Evolutionary conservation across 2,113 vertebrate species (phyloP).

Genomic region (Scolopax mira): DNA sequence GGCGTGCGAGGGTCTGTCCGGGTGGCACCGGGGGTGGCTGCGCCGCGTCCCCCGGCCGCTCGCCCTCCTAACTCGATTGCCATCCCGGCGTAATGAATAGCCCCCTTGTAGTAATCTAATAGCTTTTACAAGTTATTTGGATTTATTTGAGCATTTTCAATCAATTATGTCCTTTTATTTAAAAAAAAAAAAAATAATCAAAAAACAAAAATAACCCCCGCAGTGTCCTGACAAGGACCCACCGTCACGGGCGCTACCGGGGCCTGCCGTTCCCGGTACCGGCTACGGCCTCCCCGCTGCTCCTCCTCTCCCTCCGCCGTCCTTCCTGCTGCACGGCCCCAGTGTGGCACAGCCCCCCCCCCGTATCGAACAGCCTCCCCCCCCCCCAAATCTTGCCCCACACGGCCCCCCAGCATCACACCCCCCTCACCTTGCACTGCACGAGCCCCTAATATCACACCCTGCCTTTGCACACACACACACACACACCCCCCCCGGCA

Average conservation of each 20-base stretch:
- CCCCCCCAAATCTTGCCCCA: no score
- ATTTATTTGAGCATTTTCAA: slow-evolving; percentile 41
- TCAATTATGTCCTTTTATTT: not conserved
- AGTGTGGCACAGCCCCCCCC: no score
- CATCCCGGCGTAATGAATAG: not conserved
- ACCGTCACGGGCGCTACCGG: not conserved
- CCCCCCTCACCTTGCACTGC: no score
- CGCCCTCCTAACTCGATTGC: not conserved
- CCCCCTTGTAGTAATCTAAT: not conserved
- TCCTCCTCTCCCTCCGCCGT: not conserved
- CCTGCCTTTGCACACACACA: no score
- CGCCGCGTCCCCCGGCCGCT: not conserved
- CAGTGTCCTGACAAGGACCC: accelerated
- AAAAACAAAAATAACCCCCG: not conserved
- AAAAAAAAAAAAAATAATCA: no score
- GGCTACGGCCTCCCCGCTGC: not conserved
- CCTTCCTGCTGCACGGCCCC: not conserved
- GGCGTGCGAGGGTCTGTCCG: accelerated
- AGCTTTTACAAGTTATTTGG: not conserved
- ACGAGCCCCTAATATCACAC: not conserved
- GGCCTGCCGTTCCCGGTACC: not conserved
- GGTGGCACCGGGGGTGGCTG: not conserved
- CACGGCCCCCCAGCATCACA: not conserved
- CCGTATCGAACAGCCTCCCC: no score
- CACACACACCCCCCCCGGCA: no score